phyloP scores from a whole-genome alignment of 2,888 invertebrate genomes.

The Ryuthela nishihirai region DNA sequence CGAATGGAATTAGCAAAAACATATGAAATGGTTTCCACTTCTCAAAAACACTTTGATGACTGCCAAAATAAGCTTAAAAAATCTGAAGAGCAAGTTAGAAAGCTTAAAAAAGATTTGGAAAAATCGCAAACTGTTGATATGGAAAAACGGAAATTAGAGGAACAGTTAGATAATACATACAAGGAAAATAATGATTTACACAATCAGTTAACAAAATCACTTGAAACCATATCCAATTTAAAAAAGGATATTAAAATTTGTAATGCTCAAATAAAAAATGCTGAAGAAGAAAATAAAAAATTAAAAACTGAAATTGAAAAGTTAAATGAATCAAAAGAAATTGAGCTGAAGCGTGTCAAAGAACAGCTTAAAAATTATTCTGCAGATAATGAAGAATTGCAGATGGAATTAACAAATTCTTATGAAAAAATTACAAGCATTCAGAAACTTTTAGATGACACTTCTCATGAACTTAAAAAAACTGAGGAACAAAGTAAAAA shows the following conservation, averaged over 20 bases:
- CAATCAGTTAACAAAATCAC: slow-evolving; percentile 10
- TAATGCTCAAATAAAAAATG: slow-evolving; percentile 12
- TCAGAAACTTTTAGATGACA: slow-evolving; percentile 16
- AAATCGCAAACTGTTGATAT: slow-evolving; percentile 9
- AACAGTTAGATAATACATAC: slow-evolving; percentile 7
- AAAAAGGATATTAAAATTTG: slow-evolving; percentile 25
- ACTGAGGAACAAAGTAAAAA: slow-evolving; percentile 62
- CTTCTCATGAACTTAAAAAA: slow-evolving; percentile 37
- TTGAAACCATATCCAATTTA: slow-evolving; percentile 18
- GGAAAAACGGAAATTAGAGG: slow-evolving; percentile 17
- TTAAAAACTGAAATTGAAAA: slow-evolving; percentile 67
- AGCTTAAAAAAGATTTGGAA: slow-evolving; percentile 20
- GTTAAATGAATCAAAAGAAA: slow-evolving; percentile 5
- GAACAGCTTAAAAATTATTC: slow-evolving; percentile 60
- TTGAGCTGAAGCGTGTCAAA: slow-evolving; percentile 61
- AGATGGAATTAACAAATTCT: slow-evolving; percentile 7
- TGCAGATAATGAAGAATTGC: slow-evolving; percentile 11
- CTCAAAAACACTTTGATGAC: slow-evolving; percentile 19
- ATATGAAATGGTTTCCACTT: slow-evolving; percentile 5
- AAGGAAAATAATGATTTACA: slow-evolving; percentile 17
- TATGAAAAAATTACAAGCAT: slow-evolving; percentile 14
- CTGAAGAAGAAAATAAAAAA: slow-evolving; percentile 54
- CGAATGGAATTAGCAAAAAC: slow-evolving; percentile 11
- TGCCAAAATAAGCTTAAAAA: slow-evolving; percentile 9
- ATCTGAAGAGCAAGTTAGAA: slow-evolving; percentile 11